Evolutionary conservation across 2,797 vertebrate genomes (phyloP).

Genomic region (Neosalanx taihuensis): DNA sequence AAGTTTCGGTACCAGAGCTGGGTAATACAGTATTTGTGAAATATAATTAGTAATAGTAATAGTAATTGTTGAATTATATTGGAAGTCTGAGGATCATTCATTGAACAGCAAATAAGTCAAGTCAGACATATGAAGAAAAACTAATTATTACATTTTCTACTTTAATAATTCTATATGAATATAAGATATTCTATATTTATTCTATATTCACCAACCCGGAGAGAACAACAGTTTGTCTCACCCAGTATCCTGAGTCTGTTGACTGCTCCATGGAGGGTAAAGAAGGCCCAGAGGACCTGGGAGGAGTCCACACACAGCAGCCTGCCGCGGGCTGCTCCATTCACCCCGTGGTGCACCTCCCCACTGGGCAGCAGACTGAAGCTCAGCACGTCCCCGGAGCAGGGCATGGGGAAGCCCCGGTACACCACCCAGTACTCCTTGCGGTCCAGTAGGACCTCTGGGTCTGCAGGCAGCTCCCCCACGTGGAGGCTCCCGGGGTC

Average conservation of each 20-base stretch:
- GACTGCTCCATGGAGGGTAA: slow-evolving; percentile 89
- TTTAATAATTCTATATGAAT: no score
- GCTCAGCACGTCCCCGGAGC: slow-evolving; percentile 88
- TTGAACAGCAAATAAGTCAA: no score
- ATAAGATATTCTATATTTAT: no score
- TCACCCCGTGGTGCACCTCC: slow-evolving; percentile 92
- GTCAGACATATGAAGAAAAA: no score
- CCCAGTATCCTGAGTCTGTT: slow-evolving; percentile 95
- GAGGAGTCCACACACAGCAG: slow-evolving; percentile 95
- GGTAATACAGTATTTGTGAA: no score
- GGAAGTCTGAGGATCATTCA: no score
- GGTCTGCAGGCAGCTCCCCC: slow-evolving; percentile 89
- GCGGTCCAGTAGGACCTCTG: slow-evolving; percentile 90
- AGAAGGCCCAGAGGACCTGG: slow-evolving; percentile 95
- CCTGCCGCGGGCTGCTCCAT: slow-evolving; percentile 84
- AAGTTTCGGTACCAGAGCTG: no score
- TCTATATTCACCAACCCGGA: background rate
- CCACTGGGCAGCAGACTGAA: slow-evolving; percentile 87
- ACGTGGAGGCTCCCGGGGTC: slow-evolving; percentile 88
- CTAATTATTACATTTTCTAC: no score
- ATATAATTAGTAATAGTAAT: no score
- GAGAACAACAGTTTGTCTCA: slow-evolving; percentile 60
- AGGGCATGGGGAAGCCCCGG: slow-evolving; percentile 84
- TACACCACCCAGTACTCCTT: slow-evolving; percentile 99
- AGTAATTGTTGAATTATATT: no score